These are phyloP conservation scores for Phragmatobia fuliginosa DNA, from an alignment of 2,888 invertebrate species.

Conservation along the genomic window DNA sequence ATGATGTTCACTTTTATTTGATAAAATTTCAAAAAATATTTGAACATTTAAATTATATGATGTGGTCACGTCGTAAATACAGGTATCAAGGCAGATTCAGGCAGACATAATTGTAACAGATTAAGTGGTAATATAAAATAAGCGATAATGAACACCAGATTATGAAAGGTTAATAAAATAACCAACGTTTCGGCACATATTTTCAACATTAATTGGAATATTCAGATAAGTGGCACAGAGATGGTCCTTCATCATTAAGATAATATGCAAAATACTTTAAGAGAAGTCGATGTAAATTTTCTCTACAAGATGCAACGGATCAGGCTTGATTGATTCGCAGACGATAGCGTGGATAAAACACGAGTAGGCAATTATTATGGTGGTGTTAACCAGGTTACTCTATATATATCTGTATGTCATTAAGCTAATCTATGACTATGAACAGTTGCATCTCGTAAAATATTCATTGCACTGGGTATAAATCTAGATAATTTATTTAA, in stretches of 20 bases:
- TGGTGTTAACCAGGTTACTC: slow-evolving; percentile 42
- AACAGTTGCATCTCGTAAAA: slow-evolving; percentile 46
- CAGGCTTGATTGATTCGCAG: slow-evolving; percentile 71
- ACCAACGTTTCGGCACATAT: slow-evolving; percentile 68
- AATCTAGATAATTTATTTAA: slow-evolving; percentile 46
- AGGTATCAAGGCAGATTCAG: slow-evolving; percentile 56
- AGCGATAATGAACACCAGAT: slow-evolving; percentile 67
- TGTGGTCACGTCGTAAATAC: slow-evolving; percentile 8
- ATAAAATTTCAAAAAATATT: too few species aligned
- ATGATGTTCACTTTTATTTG: too few species aligned
- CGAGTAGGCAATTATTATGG: slow-evolving; percentile 54
- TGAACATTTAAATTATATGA: too few species aligned
- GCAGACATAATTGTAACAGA: slow-evolving; percentile 67
- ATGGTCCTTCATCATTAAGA: slow-evolving; percentile 79
- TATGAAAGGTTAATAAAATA: slow-evolving; percentile 80
- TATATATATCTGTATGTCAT: slow-evolving; percentile 51
- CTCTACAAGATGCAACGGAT: slow-evolving; percentile 59
- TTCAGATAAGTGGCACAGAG: slow-evolving; percentile 73
- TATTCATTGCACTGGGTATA: slow-evolving; percentile 34
- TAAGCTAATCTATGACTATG: slow-evolving; percentile 43
- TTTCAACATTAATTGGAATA: slow-evolving; percentile 81
- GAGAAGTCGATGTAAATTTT: slow-evolving; percentile 69
- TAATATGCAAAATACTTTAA: slow-evolving; percentile 75
- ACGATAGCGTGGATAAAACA: slow-evolving; percentile 65
- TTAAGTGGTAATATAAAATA: slow-evolving; percentile 69